Base-by-base conservation (phyloP, 2,888 invertebrate species). In the Amphipoea lucens region DNA sequence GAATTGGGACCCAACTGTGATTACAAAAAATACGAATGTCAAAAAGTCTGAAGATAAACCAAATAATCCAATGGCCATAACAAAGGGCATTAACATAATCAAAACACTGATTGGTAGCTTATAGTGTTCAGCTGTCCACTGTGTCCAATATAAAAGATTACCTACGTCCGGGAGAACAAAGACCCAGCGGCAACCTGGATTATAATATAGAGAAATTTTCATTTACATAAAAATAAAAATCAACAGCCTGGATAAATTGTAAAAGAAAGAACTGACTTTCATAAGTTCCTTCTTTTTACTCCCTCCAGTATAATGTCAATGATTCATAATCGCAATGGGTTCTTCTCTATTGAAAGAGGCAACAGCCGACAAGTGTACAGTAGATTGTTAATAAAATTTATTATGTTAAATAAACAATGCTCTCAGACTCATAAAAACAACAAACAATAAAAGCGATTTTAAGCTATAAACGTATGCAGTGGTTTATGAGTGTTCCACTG, bases 401-500 rank as follows among this genome's bases (percentile, higher is more conserved):
- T 83, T 79, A 78, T 73, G 76, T 84, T 81, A 87, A 87, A 86
- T 88, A 88, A 88, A 88, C 84, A 89, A 88, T 82, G 78, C 86
- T 87, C 85, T 78, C 85, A 88, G 79, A 84, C 89, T 84, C 89
- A 90, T 91, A 91, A 92, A 90, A 90, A 87, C 87, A 85, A 87
- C 85, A 87, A 90, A 89, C 89, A 90, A 87, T 90, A 91, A 90
- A 91, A 92, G 87, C 88, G 87, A 92, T 90, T 90, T 87, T 76
- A 88, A 90, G 90, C 89, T 90, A 90, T 92, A 93, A 94, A 94
- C 90, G 91, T 89, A 91, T 91, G 88, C 90, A 91, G 88, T 91
- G 90, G 91, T 94, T 95, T 94, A 94, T 92, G 92, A 89, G 89
- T 90, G 91, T 93, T 93, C 91, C 91, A 92, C 91, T 91, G 92